Percentiles rank a stretch among this genome's conserved stretches.
Evolutionary conservation across 2,113 vertebrate genomes (phyloP).

Genomic region (Tiliqua scincoides): DNA sequence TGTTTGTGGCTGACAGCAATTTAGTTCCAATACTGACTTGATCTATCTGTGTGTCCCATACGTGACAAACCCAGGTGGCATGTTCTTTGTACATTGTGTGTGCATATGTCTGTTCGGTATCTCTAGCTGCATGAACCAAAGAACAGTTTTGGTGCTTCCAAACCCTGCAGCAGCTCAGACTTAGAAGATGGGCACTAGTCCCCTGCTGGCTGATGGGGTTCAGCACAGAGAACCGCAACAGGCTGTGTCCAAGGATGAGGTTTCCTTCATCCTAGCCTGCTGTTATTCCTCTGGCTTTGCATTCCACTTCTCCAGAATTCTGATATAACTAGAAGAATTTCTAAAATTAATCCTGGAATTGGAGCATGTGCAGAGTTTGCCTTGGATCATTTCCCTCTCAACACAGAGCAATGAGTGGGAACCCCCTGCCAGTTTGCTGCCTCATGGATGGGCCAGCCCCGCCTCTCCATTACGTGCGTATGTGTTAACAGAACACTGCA

Average conservation of each 20-base stretch:
- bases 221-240: too few relatives aligned
- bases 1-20: neutral
- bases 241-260: too few relatives aligned
- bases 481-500: too few relatives aligned
- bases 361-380: too few relatives aligned
- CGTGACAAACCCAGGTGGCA: neutral
- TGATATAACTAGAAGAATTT: neutral
- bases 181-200: neutral
- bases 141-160: neutral
- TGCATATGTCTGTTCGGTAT: neutral
- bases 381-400: too few relatives aligned
- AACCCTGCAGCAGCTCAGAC: neutral
- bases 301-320: neutral
- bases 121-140: neutral
- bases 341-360: neutral
- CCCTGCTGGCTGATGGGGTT: too few relatives aligned
- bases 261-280: too few relatives aligned
- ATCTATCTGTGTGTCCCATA: neutral
- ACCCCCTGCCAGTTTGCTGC: too few relatives aligned
- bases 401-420: too few relatives aligned
- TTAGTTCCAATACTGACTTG: neutral
- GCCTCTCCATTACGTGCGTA: too few relatives aligned
- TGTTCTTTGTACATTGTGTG: neutral
- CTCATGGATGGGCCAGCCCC: too few relatives aligned
- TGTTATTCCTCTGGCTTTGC: neutral